phyloP scores from a whole-genome alignment of 2,888 invertebrate genomes.

The Ichneumoninae sp. region DNA sequence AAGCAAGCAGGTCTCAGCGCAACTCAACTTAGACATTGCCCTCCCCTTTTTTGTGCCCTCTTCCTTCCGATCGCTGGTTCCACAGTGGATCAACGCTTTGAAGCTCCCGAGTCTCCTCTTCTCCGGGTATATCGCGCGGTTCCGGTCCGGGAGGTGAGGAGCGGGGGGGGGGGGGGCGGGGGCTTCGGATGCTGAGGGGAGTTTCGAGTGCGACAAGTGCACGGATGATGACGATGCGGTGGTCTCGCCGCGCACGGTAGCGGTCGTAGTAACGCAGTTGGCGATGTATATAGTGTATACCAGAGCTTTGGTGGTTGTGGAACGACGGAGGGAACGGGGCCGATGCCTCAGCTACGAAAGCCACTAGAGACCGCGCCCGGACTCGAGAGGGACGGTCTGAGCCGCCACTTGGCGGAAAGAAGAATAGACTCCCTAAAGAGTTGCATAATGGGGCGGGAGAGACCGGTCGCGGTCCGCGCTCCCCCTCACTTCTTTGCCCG shows the following conservation, averaged over 20 bases:
- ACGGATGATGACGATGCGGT: slow-evolving; percentile 62
- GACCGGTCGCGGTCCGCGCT: slow-evolving; percentile 21
- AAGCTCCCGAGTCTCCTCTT: slow-evolving; percentile 32
- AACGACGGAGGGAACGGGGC: slow-evolving; percentile 25
- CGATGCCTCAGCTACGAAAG: slow-evolving; percentile 57
- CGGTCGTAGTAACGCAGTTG: slow-evolving; percentile 14
- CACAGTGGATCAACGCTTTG: slow-evolving; percentile 49
- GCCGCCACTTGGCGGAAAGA: slow-evolving; percentile 72
- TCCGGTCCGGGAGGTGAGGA: slow-evolving; percentile 6
- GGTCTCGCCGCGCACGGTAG: slow-evolving; percentile 11
- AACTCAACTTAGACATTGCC: slow-evolving; percentile 58
- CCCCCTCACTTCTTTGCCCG: slow-evolving; percentile 10
- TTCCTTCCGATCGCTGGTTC: slow-evolving; percentile 26
- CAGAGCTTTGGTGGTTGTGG: slow-evolving; percentile 23
- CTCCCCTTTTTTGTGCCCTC: not conserved
- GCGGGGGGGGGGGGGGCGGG: not conserved
- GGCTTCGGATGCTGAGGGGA: slow-evolving; percentile 44
- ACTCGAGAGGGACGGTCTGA: slow-evolving; percentile 72
- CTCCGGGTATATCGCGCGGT: slow-evolving; percentile 31
- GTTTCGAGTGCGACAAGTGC: slow-evolving; percentile 65
- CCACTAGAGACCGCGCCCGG: slow-evolving; percentile 70
- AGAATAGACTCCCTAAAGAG: slow-evolving; percentile 75
- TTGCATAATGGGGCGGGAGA: slow-evolving; percentile 71
- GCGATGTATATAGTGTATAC: slow-evolving; percentile 44
- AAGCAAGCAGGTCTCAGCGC: slow-evolving; percentile 55